Base-by-base conservation (phyloP, 1,140 invertebrate species). In the Tetranychus urticae region DNA sequence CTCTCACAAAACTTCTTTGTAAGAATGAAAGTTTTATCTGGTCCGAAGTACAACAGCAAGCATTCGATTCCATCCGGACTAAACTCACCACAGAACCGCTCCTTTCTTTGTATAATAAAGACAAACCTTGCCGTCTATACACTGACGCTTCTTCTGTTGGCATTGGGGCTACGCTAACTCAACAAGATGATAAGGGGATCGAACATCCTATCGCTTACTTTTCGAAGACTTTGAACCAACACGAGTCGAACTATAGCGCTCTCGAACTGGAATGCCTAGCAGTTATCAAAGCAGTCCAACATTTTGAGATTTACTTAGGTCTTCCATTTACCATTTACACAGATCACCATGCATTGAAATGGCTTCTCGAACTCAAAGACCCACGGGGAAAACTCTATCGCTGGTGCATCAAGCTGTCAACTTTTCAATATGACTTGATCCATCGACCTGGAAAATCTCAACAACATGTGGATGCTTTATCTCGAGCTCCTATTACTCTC, bases 321-420 rank as follows among this genome's bases (percentile, higher is more conserved):
- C 14, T n/a, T n/a, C 48, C 14, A 23, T 52, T 52, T 14, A 52
- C 12, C 12, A 23, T 59, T 35, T 0, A 42, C 14, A 59, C 57
- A 4, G 57, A 59, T 45, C 39, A 39, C 3, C 4, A 45, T 14
- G 57, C 57, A 12, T 23, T 59, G 37, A 4, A 8, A 1, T 59
- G 23, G 36, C 42, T 59, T 1, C 5, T 39, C n/a, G 8, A 3
- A 5, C 3, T 42, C n/a, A 39, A 59, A 45, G 33, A 59, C 0
- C 37, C 39, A 4, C 48, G 6, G 0, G 62, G 64, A 34, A 60
- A 62, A 58, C 46, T 68, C 23, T 52, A 48, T 8, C 42, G 64
- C n/a, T 69, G 68, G 66, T 56, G 63, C 3, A 31, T 64, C 1
- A 57, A 64, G 54, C 48, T 69, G 33, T 50, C 65, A 35, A 52